Evolutionary conservation across 2,888 invertebrate species (phyloP).

Genomic region (Hyles lineata): DNA sequence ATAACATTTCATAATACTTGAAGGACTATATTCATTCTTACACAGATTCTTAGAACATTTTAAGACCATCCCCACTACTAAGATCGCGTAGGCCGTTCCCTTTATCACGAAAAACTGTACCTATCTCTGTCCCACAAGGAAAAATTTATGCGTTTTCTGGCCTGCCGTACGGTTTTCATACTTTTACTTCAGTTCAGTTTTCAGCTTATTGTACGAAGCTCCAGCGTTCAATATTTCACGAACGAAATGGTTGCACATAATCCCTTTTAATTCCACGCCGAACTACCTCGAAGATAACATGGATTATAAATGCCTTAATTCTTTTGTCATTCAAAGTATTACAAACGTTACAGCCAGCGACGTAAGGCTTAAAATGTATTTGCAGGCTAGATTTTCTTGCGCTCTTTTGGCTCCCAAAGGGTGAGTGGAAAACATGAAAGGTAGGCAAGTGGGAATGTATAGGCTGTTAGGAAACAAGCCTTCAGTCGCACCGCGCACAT

Average conservation of each 20-base stretch:
- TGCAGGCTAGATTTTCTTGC: slow-evolving; percentile 33
- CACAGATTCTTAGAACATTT: slow-evolving; percentile 69
- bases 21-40: slow-evolving; percentile 54
- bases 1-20: slow-evolving; percentile 27
- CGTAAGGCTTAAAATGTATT: slow-evolving; percentile 19
- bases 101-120: slow-evolving; percentile 77
- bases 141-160: slow-evolving; percentile 75
- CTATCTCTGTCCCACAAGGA: slow-evolving; percentile 75
- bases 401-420: slow-evolving; percentile 40
- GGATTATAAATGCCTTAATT: slow-evolving; percentile 24
- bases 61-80: slow-evolving; percentile 80
- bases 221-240: slow-evolving; percentile 7
- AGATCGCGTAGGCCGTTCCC: slow-evolving; percentile 79
- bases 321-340: background rate
- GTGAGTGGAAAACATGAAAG: slow-evolving; percentile 73
- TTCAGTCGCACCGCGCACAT: slow-evolving; percentile 80
- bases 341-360: background rate
- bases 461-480: slow-evolving; percentile 67
- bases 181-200: slow-evolving; percentile 42
- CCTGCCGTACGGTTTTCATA: slow-evolving; percentile 64
- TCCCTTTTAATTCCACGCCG: slow-evolving; percentile 45
- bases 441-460: slow-evolving; percentile 76
- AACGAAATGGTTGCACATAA: slow-evolving; percentile 36
- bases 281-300: slow-evolving; percentile 34
- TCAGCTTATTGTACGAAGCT: slow-evolving; percentile 41